Evolutionary conservation across 2,888 invertebrate species (phyloP).

Genomic region (Acanthococcus lagerstroemiae): DNA sequence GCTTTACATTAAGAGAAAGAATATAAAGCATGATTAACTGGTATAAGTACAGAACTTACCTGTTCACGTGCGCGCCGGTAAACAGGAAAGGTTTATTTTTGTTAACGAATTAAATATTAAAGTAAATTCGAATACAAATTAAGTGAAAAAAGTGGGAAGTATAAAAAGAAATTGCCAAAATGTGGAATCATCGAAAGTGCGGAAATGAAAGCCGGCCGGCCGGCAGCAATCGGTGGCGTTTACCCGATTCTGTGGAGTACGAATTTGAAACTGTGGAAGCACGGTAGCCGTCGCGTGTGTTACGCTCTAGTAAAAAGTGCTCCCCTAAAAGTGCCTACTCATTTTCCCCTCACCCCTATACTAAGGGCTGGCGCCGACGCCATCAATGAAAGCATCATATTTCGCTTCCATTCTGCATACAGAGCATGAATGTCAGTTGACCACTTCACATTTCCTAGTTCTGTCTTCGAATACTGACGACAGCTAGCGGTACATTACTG

Average conservation of each 20-base stretch:
- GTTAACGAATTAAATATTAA: background rate
- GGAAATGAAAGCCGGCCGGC: conserved; percentile 21
- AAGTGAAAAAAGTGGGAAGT: background rate
- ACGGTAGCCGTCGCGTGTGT: conserved; percentile 14
- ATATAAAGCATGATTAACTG: too few species aligned
- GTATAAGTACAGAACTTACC: too few species aligned
- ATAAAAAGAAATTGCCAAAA: background rate
- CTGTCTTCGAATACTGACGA: too few species aligned
- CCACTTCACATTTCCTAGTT: conserved; percentile 11
- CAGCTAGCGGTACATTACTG: too few species aligned
- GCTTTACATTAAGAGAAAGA: too few species aligned
- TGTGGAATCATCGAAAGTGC: too few species aligned
- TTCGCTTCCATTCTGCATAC: conserved; percentile 5
- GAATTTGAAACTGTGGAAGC: conserved; percentile 14
- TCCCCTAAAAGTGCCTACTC: conserved; percentile 17
- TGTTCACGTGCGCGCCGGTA: background rate
- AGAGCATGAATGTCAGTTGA: conserved; percentile 1
- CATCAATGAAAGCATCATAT: conserved; percentile 25
- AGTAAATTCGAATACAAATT: background rate
- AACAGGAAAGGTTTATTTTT: background rate
- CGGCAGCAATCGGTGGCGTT: conserved; percentile 10
- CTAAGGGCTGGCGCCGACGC: conserved; percentile 22
- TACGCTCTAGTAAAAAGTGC: conserved; percentile 22
- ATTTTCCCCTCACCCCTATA: conserved; percentile 1
- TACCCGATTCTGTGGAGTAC: conserved; percentile 14